Evolutionary conservation across 2,888 invertebrate species (phyloP).

Genomic region (Chrysolina haemoptera): DNA sequence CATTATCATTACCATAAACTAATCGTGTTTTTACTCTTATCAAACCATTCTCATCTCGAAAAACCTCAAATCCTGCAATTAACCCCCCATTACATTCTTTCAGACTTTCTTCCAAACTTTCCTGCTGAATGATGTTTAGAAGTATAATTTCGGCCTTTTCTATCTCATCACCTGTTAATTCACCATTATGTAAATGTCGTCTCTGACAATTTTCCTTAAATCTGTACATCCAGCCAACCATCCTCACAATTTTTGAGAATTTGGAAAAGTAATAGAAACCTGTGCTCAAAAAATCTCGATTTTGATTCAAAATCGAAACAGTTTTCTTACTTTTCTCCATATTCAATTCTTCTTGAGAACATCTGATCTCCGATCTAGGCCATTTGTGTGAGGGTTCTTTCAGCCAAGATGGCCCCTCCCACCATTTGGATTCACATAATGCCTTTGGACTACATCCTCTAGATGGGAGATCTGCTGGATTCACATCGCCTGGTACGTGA

Average conservation of each 20-base stretch:
- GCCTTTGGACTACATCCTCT: too few species aligned
- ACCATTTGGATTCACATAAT: too few species aligned
- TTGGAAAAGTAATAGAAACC: too few species aligned
- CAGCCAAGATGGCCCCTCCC: too few species aligned
- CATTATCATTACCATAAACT: not conserved
- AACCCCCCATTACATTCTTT: too few species aligned
- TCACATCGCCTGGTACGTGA: too few species aligned
- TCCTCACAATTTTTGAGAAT: too few species aligned
- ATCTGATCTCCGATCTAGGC: not conserved
- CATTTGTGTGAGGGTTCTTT: not conserved
- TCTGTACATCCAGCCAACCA: too few species aligned
- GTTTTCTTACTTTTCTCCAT: not conserved
- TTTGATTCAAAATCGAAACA: not conserved
- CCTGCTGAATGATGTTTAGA: not conserved
- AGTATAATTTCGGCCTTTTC: not conserved
- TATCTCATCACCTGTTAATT: not conserved
- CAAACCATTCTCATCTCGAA: not conserved
- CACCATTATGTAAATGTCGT: not conserved
- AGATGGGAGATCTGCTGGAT: too few species aligned
- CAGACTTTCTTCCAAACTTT: not conserved
- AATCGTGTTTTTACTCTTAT: not conserved
- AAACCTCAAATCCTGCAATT: too few species aligned
- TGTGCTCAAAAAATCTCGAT: too few species aligned
- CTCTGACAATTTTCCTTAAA: not conserved
- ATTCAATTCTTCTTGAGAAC: slow-evolving; percentile 1